Conservation (phyloP, 2,113 vertebrate genomes). For the Suricata suricatta region DNA sequence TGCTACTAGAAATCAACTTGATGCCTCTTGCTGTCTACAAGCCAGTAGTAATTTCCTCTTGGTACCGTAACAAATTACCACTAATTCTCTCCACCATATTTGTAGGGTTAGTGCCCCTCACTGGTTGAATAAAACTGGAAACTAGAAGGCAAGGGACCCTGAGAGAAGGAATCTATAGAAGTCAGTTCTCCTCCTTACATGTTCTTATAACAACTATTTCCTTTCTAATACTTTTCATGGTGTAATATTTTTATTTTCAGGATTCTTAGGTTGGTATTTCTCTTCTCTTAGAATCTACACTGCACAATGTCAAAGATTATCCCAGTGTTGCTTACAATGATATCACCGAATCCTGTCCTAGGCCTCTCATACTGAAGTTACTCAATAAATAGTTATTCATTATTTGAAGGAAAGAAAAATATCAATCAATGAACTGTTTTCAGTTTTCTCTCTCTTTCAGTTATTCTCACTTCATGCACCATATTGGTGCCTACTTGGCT, state of each 20-base stretch:
- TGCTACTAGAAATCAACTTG: not conserved
- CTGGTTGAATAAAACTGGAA: not conserved
- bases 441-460: not conserved
- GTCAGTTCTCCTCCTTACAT: not conserved
- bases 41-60: not conserved
- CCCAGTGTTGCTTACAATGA: not conserved
- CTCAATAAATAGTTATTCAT: not conserved
- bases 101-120: rapidly evolving
- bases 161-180: not conserved
- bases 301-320: not conserved
- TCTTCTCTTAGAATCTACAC: not conserved
- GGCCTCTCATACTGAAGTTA: not conserved
- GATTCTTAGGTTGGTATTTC: not conserved
- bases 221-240: not conserved
- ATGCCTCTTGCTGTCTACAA: not conserved
- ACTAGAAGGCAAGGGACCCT: not conserved
- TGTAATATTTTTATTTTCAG: not conserved
- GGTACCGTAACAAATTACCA: not conserved
- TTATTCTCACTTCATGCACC: not conserved
- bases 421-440: not conserved
- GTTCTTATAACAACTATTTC: not conserved
- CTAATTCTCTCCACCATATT: not conserved
- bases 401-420: not conserved
- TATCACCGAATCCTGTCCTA: not conserved
- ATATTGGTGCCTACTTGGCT: not conserved